Base-by-base conservation (phyloP, 2,888 invertebrate genomes). In the Heliothis peltigera region DNA sequence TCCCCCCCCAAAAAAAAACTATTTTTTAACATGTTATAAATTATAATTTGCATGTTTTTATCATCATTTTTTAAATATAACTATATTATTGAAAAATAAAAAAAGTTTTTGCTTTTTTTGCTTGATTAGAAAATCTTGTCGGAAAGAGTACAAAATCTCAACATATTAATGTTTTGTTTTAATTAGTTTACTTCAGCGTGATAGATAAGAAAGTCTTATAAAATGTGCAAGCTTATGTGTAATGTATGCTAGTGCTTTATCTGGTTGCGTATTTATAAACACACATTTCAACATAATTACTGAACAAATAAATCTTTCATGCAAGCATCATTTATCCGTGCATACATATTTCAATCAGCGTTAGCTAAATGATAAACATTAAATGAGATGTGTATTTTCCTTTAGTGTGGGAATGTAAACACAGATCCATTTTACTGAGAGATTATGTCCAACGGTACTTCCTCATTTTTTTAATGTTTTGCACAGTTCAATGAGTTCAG, bases 341-440 rank as follows among this genome's bases (percentile, higher is more conserved):
- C n/a, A 18, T 18, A 59, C 32, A 59, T 49, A 59, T 43, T 58
- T 69, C 32, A 19, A 35, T 59, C 64, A 35, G 48, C 32, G 17
- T 22, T 4, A 42, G 17, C 42, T 43, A 58, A 42, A 0, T 7
- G 22, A 10, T 49, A 35, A 69, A 48, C 48, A n/a, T 28, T 43
- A 32, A 21, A 35, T 35, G 18, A 17, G 17, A 64, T 19, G 48
- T 64, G 32, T 59, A 12, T 64, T 59, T 64, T 35, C 1, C 32
- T 17, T 68, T 12, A 32, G 15, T 68, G 32, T 35, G 25, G 19
- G 69, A 68, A 43, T 32, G 39, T 42, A 59, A 69, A 69, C 48
- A 32, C 0, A 4, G 12, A 19, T 47, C 47, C 21, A 67, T 47
- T 47, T 42, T 21, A 56, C 10, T 42, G 39, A 47, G n/a, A 66